These are phyloP conservation scores for Aromia moschata DNA, from an alignment of 2,888 invertebrate species.

Conservation along the genomic window DNA sequence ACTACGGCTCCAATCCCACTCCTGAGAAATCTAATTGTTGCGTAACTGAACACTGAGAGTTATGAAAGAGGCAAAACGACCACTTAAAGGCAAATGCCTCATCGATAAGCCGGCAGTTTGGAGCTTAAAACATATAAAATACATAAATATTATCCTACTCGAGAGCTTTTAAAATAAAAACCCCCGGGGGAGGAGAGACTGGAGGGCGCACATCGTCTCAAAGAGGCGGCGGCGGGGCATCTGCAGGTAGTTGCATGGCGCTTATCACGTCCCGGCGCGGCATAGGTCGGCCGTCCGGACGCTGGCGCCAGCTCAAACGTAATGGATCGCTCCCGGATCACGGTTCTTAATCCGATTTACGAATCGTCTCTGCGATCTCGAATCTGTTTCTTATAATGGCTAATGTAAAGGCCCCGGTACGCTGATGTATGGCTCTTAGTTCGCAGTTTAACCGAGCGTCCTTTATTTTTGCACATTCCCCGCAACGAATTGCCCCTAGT, in stretches of 20 bases:
- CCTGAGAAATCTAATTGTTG: no score
- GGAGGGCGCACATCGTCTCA: neutral
- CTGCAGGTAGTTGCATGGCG: slow-evolving; percentile 24
- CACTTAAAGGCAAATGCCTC: no score
- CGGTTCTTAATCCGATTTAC: slow-evolving; percentile 59
- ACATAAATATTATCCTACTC: neutral
- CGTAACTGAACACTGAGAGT: no score
- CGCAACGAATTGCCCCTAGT: no score
- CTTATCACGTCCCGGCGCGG: slow-evolving; percentile 48
- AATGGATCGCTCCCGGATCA: slow-evolving; percentile 58
- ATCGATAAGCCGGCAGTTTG: neutral
- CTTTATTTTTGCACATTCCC: slow-evolving; percentile 30
- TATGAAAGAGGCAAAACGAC: no score
- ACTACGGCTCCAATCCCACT: no score
- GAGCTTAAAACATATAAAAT: neutral
- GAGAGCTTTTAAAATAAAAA: slow-evolving; percentile 23
- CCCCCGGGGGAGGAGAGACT: neutral
- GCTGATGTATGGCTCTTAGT: slow-evolving; percentile 48
- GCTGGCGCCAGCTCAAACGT: slow-evolving; percentile 57
- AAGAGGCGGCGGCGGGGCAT: neutral
- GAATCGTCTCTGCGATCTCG: slow-evolving; percentile 45
- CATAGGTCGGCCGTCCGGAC: slow-evolving; percentile 58
- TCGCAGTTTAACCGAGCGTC: slow-evolving; percentile 44
- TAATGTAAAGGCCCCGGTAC: slow-evolving; percentile 50
- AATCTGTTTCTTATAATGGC: slow-evolving; percentile 54